Evolutionary conservation across 2,888 invertebrate genomes (phyloP).

Genomic region (Drosophila vallismaia): DNA sequence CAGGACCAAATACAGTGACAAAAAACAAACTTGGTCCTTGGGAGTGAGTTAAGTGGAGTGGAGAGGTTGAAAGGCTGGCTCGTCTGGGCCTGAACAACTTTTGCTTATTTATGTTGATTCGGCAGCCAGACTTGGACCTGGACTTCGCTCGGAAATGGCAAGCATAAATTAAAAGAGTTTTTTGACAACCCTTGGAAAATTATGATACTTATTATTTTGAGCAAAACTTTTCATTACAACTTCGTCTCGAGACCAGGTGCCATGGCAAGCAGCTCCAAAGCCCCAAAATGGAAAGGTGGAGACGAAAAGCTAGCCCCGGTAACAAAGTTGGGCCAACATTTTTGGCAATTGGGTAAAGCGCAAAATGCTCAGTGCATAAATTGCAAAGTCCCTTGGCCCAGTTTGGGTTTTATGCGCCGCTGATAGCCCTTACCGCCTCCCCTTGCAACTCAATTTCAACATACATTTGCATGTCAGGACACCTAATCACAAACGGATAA

Average conservation of each 20-base stretch:
- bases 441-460: conserved; percentile 38
- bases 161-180: conserved; percentile 79
- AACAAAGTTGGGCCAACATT: conserved; percentile 41
- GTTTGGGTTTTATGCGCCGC: conserved; percentile 37
- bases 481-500: conserved; percentile 79
- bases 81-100: conserved; percentile 54
- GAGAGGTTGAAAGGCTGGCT: conserved; percentile 16
- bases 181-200: conserved; percentile 77
- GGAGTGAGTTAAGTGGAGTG: conserved; percentile 38
- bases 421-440: conserved; percentile 35
- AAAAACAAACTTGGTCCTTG: conserved; percentile 73
- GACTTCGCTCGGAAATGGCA: conserved; percentile 73
- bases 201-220: conserved; percentile 78
- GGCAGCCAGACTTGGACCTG: conserved; percentile 60
- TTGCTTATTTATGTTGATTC: conserved; percentile 79
- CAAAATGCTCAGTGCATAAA: conserved; percentile 29
- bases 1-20: conserved; percentile 53
- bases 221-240: conserved; percentile 66
- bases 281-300: background rate
- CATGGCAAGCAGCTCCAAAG: conserved; percentile 10
- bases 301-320: conserved; percentile 1
- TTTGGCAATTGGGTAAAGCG: conserved; percentile 36
- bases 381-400: conserved; percentile 43
- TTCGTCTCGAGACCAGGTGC: conserved; percentile 47
- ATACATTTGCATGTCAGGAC: conserved; percentile 74